Conservation (phyloP, 2,113 vertebrate genomes). For the Porphyrio hochstetteri region DNA sequence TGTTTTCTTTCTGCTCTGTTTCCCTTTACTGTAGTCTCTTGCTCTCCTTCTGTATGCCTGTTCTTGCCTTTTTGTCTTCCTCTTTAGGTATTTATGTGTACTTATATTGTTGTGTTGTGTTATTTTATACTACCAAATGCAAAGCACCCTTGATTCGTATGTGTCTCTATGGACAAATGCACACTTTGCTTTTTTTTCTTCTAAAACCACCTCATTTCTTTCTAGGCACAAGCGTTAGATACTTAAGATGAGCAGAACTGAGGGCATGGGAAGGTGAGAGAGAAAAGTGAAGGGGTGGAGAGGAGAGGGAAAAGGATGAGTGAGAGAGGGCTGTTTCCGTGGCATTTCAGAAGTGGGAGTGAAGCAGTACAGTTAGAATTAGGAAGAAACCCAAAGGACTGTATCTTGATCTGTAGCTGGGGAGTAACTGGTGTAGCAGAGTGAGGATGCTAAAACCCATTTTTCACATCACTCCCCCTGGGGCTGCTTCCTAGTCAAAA, state of each 20-base stretch:
- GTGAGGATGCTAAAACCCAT: neutral
- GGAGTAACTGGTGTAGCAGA: neutral
- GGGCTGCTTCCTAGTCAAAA: neutral
- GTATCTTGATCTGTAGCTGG: neutral
- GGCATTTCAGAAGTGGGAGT: neutral
- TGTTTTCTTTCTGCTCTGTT: neutral
- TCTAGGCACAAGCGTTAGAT: neutral
- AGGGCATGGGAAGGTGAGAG: neutral
- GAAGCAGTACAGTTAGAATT: neutral
- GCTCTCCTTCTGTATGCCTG: neutral
- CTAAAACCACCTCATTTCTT: neutral
- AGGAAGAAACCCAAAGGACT: neutral
- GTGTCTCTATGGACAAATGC: neutral
- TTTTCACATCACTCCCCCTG: neutral
- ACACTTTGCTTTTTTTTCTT: neutral
- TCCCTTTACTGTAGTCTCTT: neutral
- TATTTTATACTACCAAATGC: neutral
- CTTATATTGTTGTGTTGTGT: neutral
- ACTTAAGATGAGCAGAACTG: neutral
- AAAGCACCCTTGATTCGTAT: neutral
- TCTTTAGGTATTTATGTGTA: neutral
- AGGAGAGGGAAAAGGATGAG: neutral
- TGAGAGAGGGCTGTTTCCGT: rapidly evolving
- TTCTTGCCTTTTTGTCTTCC: neutral
- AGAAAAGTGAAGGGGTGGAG: neutral